phyloP scores from a whole-genome alignment of 1,140 invertebrate genomes.

The Temnothorax longispinosus region DNA sequence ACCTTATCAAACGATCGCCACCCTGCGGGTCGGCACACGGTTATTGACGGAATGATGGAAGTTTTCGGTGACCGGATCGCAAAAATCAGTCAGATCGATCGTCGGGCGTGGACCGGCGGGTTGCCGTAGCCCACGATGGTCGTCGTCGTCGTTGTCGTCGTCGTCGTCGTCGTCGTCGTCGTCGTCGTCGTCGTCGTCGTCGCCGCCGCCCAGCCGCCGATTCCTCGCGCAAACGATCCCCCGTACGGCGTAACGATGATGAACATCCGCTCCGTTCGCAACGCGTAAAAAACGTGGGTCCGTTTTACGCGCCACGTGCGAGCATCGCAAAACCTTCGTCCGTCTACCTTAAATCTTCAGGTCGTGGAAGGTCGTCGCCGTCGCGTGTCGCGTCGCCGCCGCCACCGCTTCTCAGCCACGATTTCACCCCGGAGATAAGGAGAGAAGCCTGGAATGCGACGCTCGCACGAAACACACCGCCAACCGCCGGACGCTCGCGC shows the following conservation, averaged over 20 bases:
- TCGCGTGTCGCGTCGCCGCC: background rate
- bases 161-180: constrained; percentile 77
- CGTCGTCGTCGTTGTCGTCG: constrained; percentile 71
- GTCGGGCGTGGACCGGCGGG: constrained; percentile 53
- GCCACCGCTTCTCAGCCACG: background rate
- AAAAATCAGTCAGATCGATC: constrained; percentile 85
- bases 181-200: constrained; percentile 73
- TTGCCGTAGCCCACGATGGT: constrained; percentile 68
- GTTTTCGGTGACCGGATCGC: constrained; percentile 85
- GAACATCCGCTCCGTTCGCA: constrained; percentile 79
- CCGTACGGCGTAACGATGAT: constrained; percentile 66
- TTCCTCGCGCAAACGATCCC: constrained; percentile 73
- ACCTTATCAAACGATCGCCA: constrained; percentile 85
- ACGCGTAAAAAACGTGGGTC: constrained; percentile 7
- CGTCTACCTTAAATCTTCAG: background rate
- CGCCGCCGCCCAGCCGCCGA: constrained; percentile 76
- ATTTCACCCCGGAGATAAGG: background rate
- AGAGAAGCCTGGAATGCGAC: background rate
- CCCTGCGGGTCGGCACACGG: constrained; percentile 85
- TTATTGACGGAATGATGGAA: constrained; percentile 86
- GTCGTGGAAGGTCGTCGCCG: background rate
- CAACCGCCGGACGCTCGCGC: background rate
- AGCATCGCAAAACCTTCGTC: constrained; percentile 20
- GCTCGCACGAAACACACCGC: background rate
- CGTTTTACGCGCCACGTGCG: constrained; percentile 49